These are phyloP conservation scores for Corythaeola cristata DNA, from an alignment of 2,113 vertebrate genomes.

Conservation along the genomic window DNA sequence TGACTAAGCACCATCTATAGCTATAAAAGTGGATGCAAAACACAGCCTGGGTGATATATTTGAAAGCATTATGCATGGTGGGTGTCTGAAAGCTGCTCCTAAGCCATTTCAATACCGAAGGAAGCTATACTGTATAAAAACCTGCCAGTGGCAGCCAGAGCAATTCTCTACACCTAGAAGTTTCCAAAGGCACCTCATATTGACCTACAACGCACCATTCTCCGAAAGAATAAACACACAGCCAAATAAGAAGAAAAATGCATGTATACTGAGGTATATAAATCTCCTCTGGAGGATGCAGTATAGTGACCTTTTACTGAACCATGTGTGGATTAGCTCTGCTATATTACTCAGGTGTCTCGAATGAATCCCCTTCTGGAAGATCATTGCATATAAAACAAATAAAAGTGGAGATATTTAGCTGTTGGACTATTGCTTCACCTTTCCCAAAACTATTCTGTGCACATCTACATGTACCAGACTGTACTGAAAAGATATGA, in stretches of 20 bases:
- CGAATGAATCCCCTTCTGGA: background rate
- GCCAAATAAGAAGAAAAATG: background rate
- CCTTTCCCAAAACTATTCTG: conserved; percentile 10
- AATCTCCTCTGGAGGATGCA: background rate
- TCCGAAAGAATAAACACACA: background rate
- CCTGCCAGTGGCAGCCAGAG: background rate
- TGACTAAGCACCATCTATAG: background rate
- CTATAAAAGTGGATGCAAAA: background rate
- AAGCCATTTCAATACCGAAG: background rate
- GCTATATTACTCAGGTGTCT: background rate
- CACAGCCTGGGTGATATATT: background rate
- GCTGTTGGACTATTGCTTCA: background rate
- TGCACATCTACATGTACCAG: background rate
- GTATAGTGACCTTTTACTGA: conserved; percentile 27
- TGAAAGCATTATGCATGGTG: background rate
- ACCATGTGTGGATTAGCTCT: background rate
- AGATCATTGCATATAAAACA: background rate
- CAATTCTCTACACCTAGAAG: background rate
- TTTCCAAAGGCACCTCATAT: background rate
- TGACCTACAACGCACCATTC: background rate
- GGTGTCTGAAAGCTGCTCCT: background rate
- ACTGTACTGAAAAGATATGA: background rate
- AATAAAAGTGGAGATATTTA: conserved; percentile 1
- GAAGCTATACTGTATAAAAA: background rate
- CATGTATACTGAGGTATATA: background rate